A percentile compares a stretch with the other conserved stretches of the same genome.
These are phyloP conservation scores for Cygnus olor DNA, from an alignment of 2,797 vertebrate genomes.

Conservation along the genomic window DNA sequence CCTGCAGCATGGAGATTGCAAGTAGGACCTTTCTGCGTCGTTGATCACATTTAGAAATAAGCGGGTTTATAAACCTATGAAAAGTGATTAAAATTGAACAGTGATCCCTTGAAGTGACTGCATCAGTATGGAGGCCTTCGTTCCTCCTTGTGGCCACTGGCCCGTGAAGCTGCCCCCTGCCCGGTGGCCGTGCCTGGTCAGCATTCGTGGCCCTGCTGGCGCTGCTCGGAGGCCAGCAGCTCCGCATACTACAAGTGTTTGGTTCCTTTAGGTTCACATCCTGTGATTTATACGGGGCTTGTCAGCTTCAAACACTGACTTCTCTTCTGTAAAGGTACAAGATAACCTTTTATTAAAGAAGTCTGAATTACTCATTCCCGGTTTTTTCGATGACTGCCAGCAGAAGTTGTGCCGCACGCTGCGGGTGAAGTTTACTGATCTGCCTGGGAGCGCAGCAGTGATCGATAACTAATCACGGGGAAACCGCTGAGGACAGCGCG, in stretches of 20 bases:
- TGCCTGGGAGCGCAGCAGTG: neutral
- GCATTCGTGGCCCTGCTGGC: rapidly evolving
- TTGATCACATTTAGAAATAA: neutral
- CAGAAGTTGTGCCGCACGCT: neutral
- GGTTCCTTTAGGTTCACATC: neutral
- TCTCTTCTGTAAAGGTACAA: neutral
- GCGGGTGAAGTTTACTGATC: neutral
- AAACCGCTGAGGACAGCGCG: neutral
- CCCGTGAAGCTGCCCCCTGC: neutral
- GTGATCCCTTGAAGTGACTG: neutral
- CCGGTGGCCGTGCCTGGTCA: neutral
- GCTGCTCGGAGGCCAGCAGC: too few relatives aligned
- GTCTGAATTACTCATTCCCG: neutral
- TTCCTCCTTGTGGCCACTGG: neutral
- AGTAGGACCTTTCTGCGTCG: neutral
- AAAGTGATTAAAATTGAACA: too few relatives aligned
- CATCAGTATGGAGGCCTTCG: neutral
- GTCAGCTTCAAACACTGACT: neutral
- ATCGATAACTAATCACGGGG: neutral
- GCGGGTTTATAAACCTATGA: too few relatives aligned
- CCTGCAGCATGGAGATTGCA: neutral
- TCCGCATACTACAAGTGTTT: too few relatives aligned
- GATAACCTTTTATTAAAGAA: neutral
- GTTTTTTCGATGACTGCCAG: neutral
- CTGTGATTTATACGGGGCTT: neutral